These are phyloP conservation scores for Aphidius ervi DNA, from an alignment of 1,140 invertebrate genomes.

Conservation along the genomic window DNA sequence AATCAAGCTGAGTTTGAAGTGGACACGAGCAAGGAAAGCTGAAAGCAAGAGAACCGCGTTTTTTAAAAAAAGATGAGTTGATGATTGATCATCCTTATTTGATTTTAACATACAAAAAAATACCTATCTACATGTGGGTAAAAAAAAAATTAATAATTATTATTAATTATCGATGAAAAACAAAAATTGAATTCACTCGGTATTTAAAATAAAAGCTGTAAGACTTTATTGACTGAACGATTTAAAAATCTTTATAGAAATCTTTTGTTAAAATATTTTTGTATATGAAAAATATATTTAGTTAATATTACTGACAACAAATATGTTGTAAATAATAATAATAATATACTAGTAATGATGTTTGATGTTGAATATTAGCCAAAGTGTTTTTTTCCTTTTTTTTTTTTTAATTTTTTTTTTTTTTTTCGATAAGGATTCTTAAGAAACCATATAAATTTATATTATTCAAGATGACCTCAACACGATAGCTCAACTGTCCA, in stretches of 20 bases:
- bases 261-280: no score
- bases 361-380: not conserved
- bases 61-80: conserved; percentile 17
- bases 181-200: not conserved
- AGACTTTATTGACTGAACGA: not conserved
- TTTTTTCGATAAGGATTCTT: conserved; percentile 5
- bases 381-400: not conserved
- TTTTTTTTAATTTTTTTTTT: not conserved
- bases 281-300: no score
- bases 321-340: no score
- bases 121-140: not conserved
- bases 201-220: not conserved
- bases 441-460: conserved; percentile 9
- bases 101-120: not conserved
- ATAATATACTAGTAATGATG: no score
- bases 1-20: conserved; percentile 36
- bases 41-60: conserved; percentile 13
- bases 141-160: not conserved
- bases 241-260: not conserved
- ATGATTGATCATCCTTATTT: conserved; percentile 19
- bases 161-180: not conserved
- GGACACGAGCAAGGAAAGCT: conserved; percentile 2
- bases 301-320: no score
- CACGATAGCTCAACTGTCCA: conserved; percentile 2
- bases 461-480: conserved; percentile 4